These are phyloP conservation scores for Syngnathus rostellatus DNA, from an alignment of 2,797 vertebrate genomes.

Conservation along the genomic window DNA sequence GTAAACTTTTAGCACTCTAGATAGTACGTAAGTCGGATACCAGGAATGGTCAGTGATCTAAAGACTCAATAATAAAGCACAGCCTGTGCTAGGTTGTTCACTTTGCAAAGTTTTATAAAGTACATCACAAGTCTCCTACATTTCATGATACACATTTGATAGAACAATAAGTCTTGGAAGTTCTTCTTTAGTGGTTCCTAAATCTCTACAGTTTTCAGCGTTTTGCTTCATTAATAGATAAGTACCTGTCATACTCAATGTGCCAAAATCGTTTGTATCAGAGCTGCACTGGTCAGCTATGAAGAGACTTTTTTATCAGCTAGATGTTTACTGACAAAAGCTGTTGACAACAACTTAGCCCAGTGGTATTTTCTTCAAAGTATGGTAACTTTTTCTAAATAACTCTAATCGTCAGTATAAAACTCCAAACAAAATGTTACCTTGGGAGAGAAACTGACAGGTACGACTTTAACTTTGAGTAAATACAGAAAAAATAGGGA, in stretches of 20 bases:
- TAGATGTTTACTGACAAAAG: constrained; percentile 27
- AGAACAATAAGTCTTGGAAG: neutral
- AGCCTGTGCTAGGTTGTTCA: neutral
- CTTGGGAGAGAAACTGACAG: neutral
- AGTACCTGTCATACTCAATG: neutral
- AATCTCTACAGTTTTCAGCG: neutral
- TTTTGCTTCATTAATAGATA: neutral
- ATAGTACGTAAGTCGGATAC: neutral
- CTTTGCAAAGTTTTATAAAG: neutral
- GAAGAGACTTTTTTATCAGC: constrained; percentile 7
- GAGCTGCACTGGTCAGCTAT: constrained; percentile 6
- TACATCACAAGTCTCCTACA: neutral
- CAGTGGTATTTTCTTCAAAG: neutral
- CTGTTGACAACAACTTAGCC: neutral
- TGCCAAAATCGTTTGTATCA: neutral
- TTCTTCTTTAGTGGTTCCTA: neutral
- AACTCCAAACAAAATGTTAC: neutral
- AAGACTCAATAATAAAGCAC: neutral
- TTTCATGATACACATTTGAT: neutral
- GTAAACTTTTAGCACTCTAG: neutral
- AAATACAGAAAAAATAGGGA: no score
- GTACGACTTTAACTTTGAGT: neutral
- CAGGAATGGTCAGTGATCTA: neutral
- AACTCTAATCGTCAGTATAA: neutral
- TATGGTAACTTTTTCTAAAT: neutral